Evolutionary conservation across 2,888 invertebrate species (phyloP), one percentile per base, ranked within the genome.

Genomic region (Drosophila pseudotalamancana): DNA sequence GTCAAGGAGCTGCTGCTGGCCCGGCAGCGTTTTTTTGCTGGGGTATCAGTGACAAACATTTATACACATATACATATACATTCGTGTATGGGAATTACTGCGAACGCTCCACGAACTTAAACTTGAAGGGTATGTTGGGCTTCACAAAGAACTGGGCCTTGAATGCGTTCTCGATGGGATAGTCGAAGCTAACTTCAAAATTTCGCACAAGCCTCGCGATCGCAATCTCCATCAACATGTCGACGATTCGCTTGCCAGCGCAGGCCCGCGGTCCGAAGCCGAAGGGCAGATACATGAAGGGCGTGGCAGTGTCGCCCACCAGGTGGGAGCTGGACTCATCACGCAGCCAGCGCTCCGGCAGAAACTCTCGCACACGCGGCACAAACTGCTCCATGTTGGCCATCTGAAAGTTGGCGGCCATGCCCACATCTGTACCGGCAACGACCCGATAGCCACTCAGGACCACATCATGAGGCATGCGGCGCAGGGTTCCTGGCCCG

Each of bases 281-380:
- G 43, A 90, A 90, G 0, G 90, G 90, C 9, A 89, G 31, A 63
- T 89, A 90, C 68, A 88, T 77, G 42, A 89, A 90, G 0, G 90
- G 89, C 32, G 87, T 85, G 18, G 75, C 53, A 1, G 77, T 78
- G 6, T 74, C 72, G 0, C 74, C 80, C 11, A 76, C 70, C 3
- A 77, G 50, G 3, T 66, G 71, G 3, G 67, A 29, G 14, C 67
- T 60, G 27, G 50, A 21, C 2, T 69, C 72, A 12, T 62, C 64
- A 0, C 92, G 92, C 29, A 93, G 70, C 97, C 96, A 97, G 21
- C 97, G 92, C 87, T 97, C 96, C 0, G 97, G 97, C 18, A 94
- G 88, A 82, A 94, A 97, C 59, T 94, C 92, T 0, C 92, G 88
- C 0, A 95, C 92, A 5, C 93, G 93, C 0, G 93, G 92, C 75